Conservation (phyloP, 2,113 vertebrate species). For the Dasyurus viverrinus region DNA sequence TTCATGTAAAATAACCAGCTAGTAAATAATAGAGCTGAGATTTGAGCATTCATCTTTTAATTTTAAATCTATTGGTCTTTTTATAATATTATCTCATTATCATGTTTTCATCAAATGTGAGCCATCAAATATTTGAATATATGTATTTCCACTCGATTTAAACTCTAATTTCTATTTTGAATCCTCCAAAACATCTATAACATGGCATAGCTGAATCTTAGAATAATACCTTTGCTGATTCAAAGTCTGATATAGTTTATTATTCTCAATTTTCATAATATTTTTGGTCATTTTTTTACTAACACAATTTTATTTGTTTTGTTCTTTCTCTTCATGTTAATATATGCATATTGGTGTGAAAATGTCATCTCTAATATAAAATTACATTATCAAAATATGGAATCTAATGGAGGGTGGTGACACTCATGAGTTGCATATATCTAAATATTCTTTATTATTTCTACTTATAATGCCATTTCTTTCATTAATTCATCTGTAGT, state of each 20-base stretch:
- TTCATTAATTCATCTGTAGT: not conserved
- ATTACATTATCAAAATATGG: not conserved
- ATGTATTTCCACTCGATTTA: not conserved
- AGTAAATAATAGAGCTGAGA: not conserved
- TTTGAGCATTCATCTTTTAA: not conserved
- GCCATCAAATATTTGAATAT: not conserved
- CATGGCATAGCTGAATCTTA: not conserved
- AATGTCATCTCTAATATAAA: not conserved
- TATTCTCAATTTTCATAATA: not conserved
- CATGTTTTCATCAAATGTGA: not conserved
- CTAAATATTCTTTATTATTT: not conserved
- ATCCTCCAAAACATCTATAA: not conserved
- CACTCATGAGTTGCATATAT: not conserved
- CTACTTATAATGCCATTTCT: not conserved
- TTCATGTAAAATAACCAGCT: not conserved
- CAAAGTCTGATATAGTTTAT: not conserved
- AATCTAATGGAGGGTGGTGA: fast-evolving
- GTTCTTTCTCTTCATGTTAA: not conserved
- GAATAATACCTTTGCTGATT: not conserved
- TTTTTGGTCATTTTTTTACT: not conserved
- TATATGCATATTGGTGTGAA: not conserved
- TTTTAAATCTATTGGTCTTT: not conserved
- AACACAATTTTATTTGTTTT: not conserved
- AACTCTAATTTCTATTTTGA: not conserved
- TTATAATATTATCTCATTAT: not conserved